Evolutionary conservation across 1,140 invertebrate genomes (phyloP).

Genomic region (Stenopsyche tienmushanensis): DNA sequence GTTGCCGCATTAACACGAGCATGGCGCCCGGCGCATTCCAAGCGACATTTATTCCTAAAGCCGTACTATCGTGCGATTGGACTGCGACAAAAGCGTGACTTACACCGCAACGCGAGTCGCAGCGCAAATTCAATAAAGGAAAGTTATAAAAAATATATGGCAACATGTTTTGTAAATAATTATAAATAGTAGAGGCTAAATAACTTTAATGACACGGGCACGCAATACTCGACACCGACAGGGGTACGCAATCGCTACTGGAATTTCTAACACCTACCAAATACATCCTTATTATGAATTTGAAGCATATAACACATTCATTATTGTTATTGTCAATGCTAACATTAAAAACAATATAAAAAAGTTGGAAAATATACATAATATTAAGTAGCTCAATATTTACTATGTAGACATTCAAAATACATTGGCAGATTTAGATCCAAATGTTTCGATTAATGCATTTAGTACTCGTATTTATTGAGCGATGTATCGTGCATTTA

Average conservation of each 20-base stretch:
- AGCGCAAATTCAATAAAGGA: conserved; percentile 30
- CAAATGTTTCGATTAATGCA: no score
- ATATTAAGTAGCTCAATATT: no score
- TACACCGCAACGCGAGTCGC: background rate
- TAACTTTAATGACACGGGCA: conserved; percentile 38
- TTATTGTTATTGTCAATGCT: no score
- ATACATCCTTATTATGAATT: no score
- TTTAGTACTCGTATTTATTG: background rate
- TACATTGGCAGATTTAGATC: no score
- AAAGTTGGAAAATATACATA: no score
- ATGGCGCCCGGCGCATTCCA: background rate
- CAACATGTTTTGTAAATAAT: conserved; percentile 43
- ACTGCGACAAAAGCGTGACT: background rate
- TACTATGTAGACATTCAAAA: no score
- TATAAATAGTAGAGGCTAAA: conserved; percentile 41
- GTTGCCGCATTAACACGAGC: conserved; percentile 2
- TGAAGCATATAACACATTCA: no score
- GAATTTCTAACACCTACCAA: no score
- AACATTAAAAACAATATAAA: no score
- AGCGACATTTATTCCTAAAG: no score
- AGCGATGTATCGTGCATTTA: no score
- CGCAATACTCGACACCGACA: conserved; percentile 13
- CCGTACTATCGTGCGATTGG: background rate
- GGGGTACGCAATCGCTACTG: conserved; percentile 25
- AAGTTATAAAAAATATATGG: conserved; percentile 37